These are phyloP conservation scores for Pollenia amentaria DNA, from an alignment of 2,888 invertebrate species.

Conservation along the genomic window DNA sequence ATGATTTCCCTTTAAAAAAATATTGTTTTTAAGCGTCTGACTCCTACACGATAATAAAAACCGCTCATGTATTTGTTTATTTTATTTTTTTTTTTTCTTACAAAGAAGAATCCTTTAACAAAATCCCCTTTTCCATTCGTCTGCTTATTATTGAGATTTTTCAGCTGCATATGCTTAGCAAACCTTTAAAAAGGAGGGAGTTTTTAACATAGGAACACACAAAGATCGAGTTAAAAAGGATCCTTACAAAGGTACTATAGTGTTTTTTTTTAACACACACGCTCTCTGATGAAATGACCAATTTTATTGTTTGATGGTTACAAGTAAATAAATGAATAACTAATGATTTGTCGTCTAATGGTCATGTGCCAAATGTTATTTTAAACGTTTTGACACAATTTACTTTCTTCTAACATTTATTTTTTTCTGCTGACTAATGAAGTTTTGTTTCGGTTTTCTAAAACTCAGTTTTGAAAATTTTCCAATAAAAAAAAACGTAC, in stretches of 20 bases:
- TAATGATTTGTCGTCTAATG: conserved; percentile 59
- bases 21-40: conserved; percentile 51
- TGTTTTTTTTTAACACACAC: conserved; percentile 10
- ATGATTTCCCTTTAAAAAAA: conserved; percentile 43
- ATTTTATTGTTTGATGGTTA: conserved; percentile 34
- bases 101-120: conserved; percentile 40
- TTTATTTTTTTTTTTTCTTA: conserved; percentile 49
- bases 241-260: conserved; percentile 11
- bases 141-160: conserved; percentile 12
- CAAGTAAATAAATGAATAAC: conserved; percentile 54
- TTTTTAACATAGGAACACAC: no score
- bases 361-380: conserved; percentile 78
- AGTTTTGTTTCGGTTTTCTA: conserved; percentile 62
- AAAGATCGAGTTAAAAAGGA: conserved; percentile 6
- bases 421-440: conserved; percentile 67
- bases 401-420: conserved; percentile 18
- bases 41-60: background rate
- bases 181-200: conserved; percentile 1
- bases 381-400: conserved; percentile 49
- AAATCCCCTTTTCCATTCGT: conserved; percentile 23
- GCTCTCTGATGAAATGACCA: conserved; percentile 49
- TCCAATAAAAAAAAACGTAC: conserved; percentile 16
- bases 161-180: conserved; percentile 48
- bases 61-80: conserved; percentile 68
- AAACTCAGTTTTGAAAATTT: conserved; percentile 1